Evolutionary conservation across 2,113 vertebrate species (phyloP), one percentile per base, ranked within the genome.

Genomic region (Petromus typicus): DNA sequence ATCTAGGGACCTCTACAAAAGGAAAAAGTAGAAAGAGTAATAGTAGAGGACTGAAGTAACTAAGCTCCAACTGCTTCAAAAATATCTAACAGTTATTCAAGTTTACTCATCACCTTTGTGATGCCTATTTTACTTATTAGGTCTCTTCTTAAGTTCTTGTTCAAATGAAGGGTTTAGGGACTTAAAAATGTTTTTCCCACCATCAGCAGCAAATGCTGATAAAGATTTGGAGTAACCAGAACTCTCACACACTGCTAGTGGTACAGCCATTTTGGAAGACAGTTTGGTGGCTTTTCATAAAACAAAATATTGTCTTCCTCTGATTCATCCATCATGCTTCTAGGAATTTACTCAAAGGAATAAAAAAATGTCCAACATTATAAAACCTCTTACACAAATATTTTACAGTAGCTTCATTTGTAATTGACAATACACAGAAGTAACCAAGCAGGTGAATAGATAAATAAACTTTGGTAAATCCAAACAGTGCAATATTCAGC

Each of bases 111-210:
- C 57, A 87, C 64, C 3, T 4, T 32, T 32, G 0, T 10, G 4
- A 59, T 37, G 9, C 25, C 57, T 79, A 40, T 40, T 79, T 87
- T 45, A 59, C 37, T 13, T 40, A 25, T 78, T 61, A 37, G 43
- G 30, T 59, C 25, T 67, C 9, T 75, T 14, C 30, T 51, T 80
- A 54, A 91, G 20, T 4, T 67, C 79, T 67, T 48, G 7, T 66
- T 80, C 56, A 11, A 79, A 59, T n/a, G 48, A 34, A 86, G n/a
- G 0, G 1, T n/a, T 86, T n/a, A n/a, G 8, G 88, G 69, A 67
- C 48, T 61, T 91, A 67, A 80, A 73, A 82, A 59, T 57, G 73
- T 27, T 54, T n/a, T 93, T 75, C 85, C 8, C 16, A 54, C 34
- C 17, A 18, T 32, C 2, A 69, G 56, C 59, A 89, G 7, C 69